Base-by-base conservation (phyloP, 2,888 invertebrate species). In the Eilema sororculum region DNA sequence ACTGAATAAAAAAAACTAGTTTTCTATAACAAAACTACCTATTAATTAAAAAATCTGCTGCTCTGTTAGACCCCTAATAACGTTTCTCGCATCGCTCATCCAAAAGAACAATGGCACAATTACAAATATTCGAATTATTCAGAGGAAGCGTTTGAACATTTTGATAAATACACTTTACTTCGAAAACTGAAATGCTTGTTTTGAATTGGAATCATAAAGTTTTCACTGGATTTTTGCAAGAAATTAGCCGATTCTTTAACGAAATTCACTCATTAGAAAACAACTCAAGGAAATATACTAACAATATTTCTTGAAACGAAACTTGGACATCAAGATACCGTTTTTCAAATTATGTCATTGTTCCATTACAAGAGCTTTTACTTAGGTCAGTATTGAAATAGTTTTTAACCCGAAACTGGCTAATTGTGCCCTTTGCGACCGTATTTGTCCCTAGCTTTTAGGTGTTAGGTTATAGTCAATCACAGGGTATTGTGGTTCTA, bases 401-500 rank as follows among this genome's bases (percentile, higher is more conserved):
- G 22, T 57, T 33, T 33, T 12, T n/a, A 25, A 25, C 59, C 46
- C 73, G 81, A 88, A 87, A 86, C 83, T 83, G 68, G 76, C 71
- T 78, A 74, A 73, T 89, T 92, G 93, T 91, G 78, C 91, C 90
- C 92, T 94, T 93, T 93, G 94, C 94, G 90, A 93, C 91, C 88
- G 87, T 93, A 90, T 88, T 90, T 93, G 93, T 94, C 94, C 93
- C 93, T 95, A 95, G 95, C 90, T 91, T 88, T 87, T 94, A 95
- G 92, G 90, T 92, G 87, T 91, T 95, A 95, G 94, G 88, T 90
- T 91, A 93, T 90, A 90, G 84, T 92, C 89, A 89, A 94, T 89
- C 94, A 94, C 95, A 95, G 95, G 95, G 95, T 95, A 95, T 95
- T 95, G 95, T 91, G 95, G 95, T 95, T 93, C 93, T 95, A 94